These are phyloP conservation scores for Rutilus rutilus DNA, from an alignment of 2,113 vertebrate genomes.

Conservation along the genomic window DNA sequence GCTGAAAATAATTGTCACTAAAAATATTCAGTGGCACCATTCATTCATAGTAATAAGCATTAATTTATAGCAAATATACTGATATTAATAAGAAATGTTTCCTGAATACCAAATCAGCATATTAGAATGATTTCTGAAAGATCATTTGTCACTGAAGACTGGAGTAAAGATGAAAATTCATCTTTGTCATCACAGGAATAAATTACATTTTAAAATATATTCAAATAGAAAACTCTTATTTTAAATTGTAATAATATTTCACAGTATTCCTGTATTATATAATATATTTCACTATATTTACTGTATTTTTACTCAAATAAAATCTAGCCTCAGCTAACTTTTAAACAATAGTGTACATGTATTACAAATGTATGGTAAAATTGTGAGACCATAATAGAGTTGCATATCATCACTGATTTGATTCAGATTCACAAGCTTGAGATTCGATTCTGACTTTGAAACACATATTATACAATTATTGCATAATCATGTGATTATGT, in stretches of 20 bases:
- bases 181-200: background rate
- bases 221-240: background rate
- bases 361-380: background rate
- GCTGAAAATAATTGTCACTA: too few relatives aligned
- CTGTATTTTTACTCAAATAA: background rate
- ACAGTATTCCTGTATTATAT: background rate
- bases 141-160: background rate
- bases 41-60: too few relatives aligned
- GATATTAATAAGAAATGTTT: background rate
- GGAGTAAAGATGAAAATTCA: background rate
- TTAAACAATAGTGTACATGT: background rate
- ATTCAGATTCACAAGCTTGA: background rate
- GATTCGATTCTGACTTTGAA: background rate
- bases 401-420: background rate
- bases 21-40: too few relatives aligned
- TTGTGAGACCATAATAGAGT: background rate
- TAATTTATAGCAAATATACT: too few relatives aligned
- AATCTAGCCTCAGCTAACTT: background rate
- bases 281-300: too few relatives aligned
- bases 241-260: background rate
- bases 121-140: background rate
- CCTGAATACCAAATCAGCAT: background rate
- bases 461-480: background rate
- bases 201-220: background rate
- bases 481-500: background rate